These are phyloP conservation scores for Pyrocephalus nanus DNA, from an alignment of 2,797 vertebrate genomes.

Conservation along the genomic window DNA sequence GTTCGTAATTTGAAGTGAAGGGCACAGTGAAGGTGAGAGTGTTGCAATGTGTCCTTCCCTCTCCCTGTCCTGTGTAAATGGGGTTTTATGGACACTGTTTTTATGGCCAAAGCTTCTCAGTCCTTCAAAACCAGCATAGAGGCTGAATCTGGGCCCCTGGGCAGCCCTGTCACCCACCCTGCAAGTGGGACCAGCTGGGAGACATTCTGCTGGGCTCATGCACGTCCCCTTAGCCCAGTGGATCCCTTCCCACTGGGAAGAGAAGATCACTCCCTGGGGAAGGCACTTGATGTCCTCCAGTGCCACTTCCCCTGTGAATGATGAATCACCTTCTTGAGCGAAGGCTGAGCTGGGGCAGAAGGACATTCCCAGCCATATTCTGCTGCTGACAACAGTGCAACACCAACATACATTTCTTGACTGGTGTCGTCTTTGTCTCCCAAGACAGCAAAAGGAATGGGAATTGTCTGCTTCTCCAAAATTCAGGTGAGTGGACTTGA, in stretches of 20 bases:
- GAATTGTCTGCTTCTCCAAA: neutral
- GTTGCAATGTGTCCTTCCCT: neutral
- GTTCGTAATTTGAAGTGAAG: neutral
- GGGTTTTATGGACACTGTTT: neutral
- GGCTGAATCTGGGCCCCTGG: neutral
- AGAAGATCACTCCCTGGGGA: neutral
- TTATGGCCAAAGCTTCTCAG: neutral
- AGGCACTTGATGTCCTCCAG: neutral
- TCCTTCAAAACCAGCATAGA: neutral
- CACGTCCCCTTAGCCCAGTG: neutral
- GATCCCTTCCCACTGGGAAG: neutral
- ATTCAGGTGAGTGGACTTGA: neutral
- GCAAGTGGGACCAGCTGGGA: neutral
- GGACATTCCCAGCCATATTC: too few relatives aligned
- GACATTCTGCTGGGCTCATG: rapidly evolving
- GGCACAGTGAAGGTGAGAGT: neutral
- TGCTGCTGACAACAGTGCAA: rapidly evolving
- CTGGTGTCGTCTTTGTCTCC: neutral
- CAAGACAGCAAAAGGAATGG: neutral
- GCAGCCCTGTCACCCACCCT: neutral
- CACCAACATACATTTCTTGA: rapidly evolving
- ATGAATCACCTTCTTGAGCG: neutral
- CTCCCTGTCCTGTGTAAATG: rapidly evolving
- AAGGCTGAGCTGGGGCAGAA: neutral
- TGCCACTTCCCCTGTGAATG: rapidly evolving